These are phyloP conservation scores for Tarsius wallacei DNA, from an alignment of 2,797 vertebrate genomes.

Conservation along the genomic window DNA sequence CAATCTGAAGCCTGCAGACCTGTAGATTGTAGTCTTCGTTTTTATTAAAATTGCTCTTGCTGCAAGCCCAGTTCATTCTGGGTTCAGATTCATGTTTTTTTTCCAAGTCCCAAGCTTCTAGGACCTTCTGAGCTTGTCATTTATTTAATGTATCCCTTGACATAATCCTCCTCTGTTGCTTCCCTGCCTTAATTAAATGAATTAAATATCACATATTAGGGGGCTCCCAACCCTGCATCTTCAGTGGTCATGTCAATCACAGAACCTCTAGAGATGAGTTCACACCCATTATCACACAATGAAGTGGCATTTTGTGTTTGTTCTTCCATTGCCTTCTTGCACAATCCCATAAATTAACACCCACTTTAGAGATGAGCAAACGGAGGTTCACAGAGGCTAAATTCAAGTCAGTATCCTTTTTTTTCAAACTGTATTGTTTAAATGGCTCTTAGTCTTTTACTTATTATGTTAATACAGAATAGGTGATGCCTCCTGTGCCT, in stretches of 20 bases:
- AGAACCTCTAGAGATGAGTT: neutral
- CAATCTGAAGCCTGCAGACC: neutral
- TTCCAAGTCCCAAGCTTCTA: neutral
- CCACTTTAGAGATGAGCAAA: no score
- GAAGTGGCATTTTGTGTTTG: neutral
- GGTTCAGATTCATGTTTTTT: neutral
- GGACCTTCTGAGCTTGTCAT: neutral
- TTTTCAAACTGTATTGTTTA: neutral
- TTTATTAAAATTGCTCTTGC: neutral
- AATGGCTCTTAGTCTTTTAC: neutral
- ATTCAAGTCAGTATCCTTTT: neutral
- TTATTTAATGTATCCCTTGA: neutral
- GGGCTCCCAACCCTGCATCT: neutral
- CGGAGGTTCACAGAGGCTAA: no score
- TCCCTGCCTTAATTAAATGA: neutral
- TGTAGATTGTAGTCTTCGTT: neutral
- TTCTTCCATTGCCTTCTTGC: neutral
- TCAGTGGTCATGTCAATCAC: neutral
- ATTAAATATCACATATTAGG: neutral
- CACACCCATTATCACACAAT: neutral
- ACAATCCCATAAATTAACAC: neutral
- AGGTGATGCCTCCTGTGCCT: neutral
- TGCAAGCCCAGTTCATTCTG: slow-evolving; percentile 43
- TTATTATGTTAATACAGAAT: neutral
- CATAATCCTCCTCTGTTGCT: neutral